Evolutionary conservation across 2,113 vertebrate species (phyloP).

Genomic region (Elaphurus davidianus): DNA sequence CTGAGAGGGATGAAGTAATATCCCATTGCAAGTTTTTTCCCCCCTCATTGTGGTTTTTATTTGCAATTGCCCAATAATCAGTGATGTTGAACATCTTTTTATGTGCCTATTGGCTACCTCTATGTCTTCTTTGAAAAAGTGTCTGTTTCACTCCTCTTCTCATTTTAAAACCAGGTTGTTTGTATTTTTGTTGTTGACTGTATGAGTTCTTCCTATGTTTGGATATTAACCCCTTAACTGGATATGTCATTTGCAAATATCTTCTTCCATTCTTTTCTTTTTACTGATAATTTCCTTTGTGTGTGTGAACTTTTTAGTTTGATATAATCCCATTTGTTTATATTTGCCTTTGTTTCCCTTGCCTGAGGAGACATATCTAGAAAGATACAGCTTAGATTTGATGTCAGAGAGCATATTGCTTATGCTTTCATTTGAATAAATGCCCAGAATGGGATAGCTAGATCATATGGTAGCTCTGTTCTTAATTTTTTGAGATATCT

Average conservation of each 20-base stretch:
- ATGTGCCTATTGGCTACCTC: not conserved
- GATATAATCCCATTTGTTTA: not conserved
- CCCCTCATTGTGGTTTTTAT: not conserved
- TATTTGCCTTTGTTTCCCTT: not conserved
- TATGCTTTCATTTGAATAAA: not conserved
- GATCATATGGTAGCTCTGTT: too few relatives aligned
- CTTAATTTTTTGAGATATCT: too few relatives aligned
- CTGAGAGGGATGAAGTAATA: not conserved
- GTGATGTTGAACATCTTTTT: not conserved
- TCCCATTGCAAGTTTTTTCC: not conserved
- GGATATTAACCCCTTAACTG: not conserved
- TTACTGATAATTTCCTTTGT: not conserved
- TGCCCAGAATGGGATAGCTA: too few relatives aligned
- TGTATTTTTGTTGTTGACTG: not conserved
- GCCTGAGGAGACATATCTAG: not conserved
- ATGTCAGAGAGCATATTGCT: not conserved
- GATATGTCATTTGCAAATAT: not conserved
- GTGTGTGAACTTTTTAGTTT: not conserved
- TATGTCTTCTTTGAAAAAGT: not conserved
- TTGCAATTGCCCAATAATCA: not conserved
- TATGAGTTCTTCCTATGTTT: not conserved
- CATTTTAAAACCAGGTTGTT: not conserved
- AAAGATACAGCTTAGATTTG: not conserved
- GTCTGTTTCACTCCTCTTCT: not conserved
- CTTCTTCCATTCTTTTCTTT: not conserved